Evolutionary conservation across 2,888 invertebrate species (phyloP).

Genomic region (Dryobotodes eremita): DNA sequence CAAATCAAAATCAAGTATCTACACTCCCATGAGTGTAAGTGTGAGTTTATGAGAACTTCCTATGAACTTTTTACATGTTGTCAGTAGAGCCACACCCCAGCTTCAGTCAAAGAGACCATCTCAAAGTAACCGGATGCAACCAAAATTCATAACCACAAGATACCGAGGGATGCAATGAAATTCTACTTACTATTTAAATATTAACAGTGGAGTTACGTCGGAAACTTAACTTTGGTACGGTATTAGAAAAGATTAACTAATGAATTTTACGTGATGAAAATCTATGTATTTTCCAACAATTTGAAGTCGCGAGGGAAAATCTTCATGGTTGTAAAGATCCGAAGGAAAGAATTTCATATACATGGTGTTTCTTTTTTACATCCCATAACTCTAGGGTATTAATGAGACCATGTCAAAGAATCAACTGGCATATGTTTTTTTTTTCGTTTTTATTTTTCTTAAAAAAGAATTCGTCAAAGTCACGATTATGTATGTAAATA

Average conservation of each 20-base stretch:
- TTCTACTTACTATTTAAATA: constrained; percentile 56
- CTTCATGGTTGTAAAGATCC: no score
- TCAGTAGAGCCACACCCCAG: constrained; percentile 57
- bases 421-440: no score
- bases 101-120: constrained; percentile 81
- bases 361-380: no score
- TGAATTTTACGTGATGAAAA: not conserved
- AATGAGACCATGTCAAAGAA: no score
- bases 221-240: not conserved
- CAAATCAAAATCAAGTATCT: not conserved
- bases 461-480: no score
- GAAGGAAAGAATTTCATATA: no score
- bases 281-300: no score
- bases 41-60: no score
- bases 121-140: constrained; percentile 80
- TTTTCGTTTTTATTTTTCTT: no score
- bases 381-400: no score
- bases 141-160: constrained; percentile 83
- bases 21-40: not conserved
- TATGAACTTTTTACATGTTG: constrained; percentile 41
- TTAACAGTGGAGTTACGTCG: constrained; percentile 17
- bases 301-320: not conserved
- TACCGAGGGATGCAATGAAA: constrained; percentile 64
- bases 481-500: no score
- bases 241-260: not conserved